phyloP scores from a whole-genome alignment of 2,888 invertebrate species.

The Oxyteleia sp. region DNA sequence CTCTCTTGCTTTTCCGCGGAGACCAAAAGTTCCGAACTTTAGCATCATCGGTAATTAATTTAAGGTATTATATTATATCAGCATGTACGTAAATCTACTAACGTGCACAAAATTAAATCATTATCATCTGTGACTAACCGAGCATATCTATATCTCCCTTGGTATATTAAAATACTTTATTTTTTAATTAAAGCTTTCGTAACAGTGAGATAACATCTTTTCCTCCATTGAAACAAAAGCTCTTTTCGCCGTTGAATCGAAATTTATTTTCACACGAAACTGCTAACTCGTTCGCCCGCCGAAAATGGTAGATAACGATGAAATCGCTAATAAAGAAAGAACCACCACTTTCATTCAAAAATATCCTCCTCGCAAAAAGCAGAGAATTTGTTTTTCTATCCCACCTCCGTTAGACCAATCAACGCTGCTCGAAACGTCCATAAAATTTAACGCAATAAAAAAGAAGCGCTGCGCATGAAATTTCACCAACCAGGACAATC shows the following conservation, averaged over 20 bases:
- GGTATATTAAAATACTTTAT: not conserved
- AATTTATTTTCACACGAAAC: too few relatives aligned
- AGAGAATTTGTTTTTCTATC: too few relatives aligned
- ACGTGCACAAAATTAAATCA: slow-evolving; percentile 19
- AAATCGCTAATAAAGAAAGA: slow-evolving; percentile 1
- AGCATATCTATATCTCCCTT: not conserved
- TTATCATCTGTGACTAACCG: not conserved
- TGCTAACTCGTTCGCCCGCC: not conserved
- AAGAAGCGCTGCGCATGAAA: slow-evolving; percentile 35
- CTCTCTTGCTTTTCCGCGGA: not conserved
- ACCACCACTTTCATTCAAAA: too few relatives aligned
- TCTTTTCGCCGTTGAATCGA: too few relatives aligned
- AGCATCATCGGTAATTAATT: slow-evolving; percentile 10
- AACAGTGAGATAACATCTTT: too few relatives aligned
- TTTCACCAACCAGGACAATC: slow-evolving; percentile 49
- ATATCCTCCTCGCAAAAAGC: too few relatives aligned
- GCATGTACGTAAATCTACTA: slow-evolving; percentile 1
- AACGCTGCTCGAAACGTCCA: not conserved
- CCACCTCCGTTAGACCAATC: too few relatives aligned
- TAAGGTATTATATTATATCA: slow-evolving; percentile 4
- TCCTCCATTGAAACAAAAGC: too few relatives aligned
- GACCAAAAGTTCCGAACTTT: slow-evolving; percentile 20
- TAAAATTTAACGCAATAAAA: too few relatives aligned
- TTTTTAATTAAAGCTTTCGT: not conserved
- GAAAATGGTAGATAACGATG: not conserved